These are phyloP conservation scores for Syndactyla subalaris DNA, from an alignment of 2,797 vertebrate species.

Conservation along the genomic window DNA sequence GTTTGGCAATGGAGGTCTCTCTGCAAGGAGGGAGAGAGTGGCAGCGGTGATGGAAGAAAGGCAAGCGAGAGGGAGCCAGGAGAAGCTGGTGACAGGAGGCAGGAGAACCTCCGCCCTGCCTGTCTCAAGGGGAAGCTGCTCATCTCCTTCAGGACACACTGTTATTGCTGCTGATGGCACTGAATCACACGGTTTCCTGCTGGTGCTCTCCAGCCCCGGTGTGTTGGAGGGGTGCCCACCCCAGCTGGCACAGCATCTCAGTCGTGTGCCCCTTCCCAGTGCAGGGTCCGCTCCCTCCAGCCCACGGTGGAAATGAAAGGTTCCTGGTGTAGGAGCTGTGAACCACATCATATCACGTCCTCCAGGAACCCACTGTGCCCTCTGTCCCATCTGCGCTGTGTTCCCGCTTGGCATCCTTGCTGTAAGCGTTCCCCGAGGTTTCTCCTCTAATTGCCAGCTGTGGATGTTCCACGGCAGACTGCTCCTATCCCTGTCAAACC, in stretches of 20 bases:
- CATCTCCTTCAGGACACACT: background rate
- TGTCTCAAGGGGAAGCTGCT: background rate
- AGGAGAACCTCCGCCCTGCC: background rate
- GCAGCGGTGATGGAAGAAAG: background rate
- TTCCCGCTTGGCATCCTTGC: background rate
- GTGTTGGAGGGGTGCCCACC: background rate
- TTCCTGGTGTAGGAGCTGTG: background rate
- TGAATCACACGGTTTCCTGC: background rate
- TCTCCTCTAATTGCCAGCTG: background rate
- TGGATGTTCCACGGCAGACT: background rate
- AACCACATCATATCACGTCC: background rate
- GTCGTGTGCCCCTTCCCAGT: accelerated
- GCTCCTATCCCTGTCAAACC: background rate
- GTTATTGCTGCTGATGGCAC: background rate
- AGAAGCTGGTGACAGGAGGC: background rate
- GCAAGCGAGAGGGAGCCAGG: background rate
- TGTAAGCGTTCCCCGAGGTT: background rate
- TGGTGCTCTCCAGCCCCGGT: background rate
- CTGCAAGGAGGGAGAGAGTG: background rate
- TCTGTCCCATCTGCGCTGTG: background rate
- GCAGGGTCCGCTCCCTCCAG: background rate
- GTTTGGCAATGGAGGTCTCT: background rate
- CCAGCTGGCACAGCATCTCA: background rate
- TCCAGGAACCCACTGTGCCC: background rate
- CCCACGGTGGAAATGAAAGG: background rate